Evolutionary conservation across 2,888 invertebrate genomes (phyloP).

Genomic region (Selenia dentaria): DNA sequence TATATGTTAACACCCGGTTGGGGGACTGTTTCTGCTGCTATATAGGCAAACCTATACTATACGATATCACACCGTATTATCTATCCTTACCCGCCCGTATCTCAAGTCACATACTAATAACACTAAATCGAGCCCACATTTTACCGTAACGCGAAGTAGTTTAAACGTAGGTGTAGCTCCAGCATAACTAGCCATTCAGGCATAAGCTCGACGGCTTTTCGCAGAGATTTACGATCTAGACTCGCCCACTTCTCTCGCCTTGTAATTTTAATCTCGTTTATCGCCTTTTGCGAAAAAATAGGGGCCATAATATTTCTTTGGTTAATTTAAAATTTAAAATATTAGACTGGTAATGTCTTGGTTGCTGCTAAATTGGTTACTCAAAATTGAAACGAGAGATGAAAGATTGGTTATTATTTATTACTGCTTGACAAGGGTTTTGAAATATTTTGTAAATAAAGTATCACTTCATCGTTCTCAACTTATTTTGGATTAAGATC

Average conservation of each 20-base stretch:
- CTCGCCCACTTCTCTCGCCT: slow-evolving; percentile 45
- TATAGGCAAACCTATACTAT: no score
- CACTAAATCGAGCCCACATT: no score
- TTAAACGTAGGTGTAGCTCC: slow-evolving; percentile 1
- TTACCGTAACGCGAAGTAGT: not conserved
- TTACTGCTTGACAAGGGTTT: no score
- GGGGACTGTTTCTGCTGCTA: no score
- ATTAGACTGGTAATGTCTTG: slow-evolving; percentile 37
- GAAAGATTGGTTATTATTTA: no score
- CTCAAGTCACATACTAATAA: no score
- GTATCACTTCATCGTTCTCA: no score
- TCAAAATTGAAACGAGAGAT: slow-evolving; percentile 12
- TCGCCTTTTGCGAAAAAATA: slow-evolving; percentile 44
- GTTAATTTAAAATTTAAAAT: slow-evolving; percentile 39
- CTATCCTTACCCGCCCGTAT: no score
- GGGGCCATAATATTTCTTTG: slow-evolving; percentile 31
- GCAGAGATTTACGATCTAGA: slow-evolving; percentile 50
- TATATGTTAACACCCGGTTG: no score
- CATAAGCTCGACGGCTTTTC: slow-evolving; percentile 36
- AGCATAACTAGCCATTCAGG: slow-evolving; percentile 41
- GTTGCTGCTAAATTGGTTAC: slow-evolving; percentile 18
- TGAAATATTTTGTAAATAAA: no score
- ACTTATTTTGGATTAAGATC: no score
- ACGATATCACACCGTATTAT: no score
- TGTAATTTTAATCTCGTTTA: slow-evolving; percentile 74